Percentiles rank a stretch among this genome's conserved stretches.
phyloP scores from a whole-genome alignment of 23 tunicate species.

The Clavelina lepadiformis region DNA sequence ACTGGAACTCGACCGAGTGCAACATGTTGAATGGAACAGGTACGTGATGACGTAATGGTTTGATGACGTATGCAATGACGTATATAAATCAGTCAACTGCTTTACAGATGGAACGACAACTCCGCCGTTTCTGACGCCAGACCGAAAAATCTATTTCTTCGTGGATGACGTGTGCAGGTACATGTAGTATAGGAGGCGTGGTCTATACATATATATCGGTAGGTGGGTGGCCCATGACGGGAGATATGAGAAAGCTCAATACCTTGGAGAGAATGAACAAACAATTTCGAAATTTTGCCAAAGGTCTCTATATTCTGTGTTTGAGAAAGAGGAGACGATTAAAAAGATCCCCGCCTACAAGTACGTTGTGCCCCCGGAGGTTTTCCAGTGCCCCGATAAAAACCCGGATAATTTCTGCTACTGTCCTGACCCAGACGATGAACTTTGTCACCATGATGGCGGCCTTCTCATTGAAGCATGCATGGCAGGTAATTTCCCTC shows the following conservation, averaged over 20 bases:
- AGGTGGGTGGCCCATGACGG: no score
- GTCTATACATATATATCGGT: no score
- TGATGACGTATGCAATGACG: not conserved
- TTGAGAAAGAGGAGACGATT: slow-evolving; percentile 31
- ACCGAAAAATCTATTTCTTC: slow-evolving; percentile 65
- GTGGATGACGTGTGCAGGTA: slow-evolving; percentile 97
- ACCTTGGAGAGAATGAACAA: no score
- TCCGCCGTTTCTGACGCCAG: slow-evolving; percentile 74
- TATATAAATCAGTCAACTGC: not conserved
- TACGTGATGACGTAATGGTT: slow-evolving; percentile 1
- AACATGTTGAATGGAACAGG: slow-evolving; percentile 98
- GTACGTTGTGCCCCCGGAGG: slow-evolving; percentile 50
- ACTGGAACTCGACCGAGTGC: slow-evolving; percentile 66
- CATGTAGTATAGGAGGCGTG: not conserved
- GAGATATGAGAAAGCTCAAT: no score
- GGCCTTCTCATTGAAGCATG: slow-evolving; percentile 48
- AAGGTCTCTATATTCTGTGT: slow-evolving; percentile 74
- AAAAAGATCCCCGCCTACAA: slow-evolving; percentile 64
- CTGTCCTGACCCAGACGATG: slow-evolving; percentile 41
- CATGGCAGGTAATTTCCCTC: slow-evolving; percentile 32
- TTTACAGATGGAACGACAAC: slow-evolving; percentile 76
- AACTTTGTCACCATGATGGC: slow-evolving; percentile 63
- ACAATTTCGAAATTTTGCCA: no score
- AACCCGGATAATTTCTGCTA: slow-evolving; percentile 59
- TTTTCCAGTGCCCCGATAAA: slow-evolving; percentile 40